These are phyloP conservation scores for Lycocerus yunnanus DNA, from an alignment of 2,888 invertebrate species.

Conservation along the genomic window DNA sequence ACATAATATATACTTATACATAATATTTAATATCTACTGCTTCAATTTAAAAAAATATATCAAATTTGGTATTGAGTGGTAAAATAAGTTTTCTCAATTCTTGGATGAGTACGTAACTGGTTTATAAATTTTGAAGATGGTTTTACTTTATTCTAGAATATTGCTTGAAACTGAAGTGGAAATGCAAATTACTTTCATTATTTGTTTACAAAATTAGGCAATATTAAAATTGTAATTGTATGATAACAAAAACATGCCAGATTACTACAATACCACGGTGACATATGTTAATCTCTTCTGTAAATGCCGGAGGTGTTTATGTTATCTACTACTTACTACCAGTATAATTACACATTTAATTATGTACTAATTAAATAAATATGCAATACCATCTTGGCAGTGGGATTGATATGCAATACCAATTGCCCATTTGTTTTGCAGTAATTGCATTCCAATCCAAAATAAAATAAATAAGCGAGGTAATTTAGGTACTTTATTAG, in stretches of 20 bases:
- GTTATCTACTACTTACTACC: not conserved
- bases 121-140: no score
- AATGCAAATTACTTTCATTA: not conserved
- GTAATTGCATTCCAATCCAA: not conserved
- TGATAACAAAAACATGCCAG: not conserved
- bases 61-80: no score
- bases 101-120: no score
- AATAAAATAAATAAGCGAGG: not conserved
- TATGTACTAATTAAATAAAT: not conserved
- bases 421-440: not conserved
- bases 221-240: not conserved
- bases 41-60: no score
- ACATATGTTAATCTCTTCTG: not conserved
- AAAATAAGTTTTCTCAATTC: no score
- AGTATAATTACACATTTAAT: not conserved
- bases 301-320: not conserved
- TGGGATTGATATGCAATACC: not conserved
- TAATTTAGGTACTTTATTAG: not conserved
- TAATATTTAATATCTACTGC: no score
- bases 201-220: not conserved
- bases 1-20: no score
- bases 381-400: not conserved
- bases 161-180: not conserved
- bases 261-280: not conserved
- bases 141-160: no score